Percentiles rank a stretch among this genome's conserved stretches.
These are phyloP conservation scores for Drosophila anomalipes DNA, from an alignment of 2,888 invertebrate species.

Conservation along the genomic window DNA sequence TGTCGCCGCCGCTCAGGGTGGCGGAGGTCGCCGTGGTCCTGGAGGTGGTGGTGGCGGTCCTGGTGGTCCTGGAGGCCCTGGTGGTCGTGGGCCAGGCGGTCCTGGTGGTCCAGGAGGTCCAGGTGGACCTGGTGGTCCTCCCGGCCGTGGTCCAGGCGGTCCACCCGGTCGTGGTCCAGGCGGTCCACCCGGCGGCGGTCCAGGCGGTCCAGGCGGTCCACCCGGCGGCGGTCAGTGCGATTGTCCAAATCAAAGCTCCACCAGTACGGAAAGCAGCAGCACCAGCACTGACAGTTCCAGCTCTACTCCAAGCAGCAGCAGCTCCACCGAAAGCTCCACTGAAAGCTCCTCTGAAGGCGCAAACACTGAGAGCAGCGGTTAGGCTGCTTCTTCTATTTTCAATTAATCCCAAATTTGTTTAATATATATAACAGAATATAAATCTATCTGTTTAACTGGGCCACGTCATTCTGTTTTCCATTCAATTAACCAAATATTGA, in stretches of 20 bases:
- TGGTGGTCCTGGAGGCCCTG: neutral
- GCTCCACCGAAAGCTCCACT: neutral
- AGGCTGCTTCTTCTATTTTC: neutral
- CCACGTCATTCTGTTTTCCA: neutral
- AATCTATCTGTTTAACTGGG: neutral
- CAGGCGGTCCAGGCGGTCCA: neutral
- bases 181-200: neutral
- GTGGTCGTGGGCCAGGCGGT: constrained; percentile 6
- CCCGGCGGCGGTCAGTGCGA: no score
- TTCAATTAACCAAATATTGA: neutral
- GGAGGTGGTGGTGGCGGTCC: neutral
- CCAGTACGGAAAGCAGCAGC: no score
- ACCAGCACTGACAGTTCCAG: neutral
- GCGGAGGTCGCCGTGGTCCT: constrained; percentile 8
- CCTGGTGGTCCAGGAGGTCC: neutral
- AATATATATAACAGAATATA: neutral
- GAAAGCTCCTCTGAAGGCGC: neutral
- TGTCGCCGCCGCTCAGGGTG: constrained; percentile 26
- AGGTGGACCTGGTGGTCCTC: constrained; percentile 3
- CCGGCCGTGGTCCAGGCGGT: neutral
- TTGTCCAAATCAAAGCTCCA: no score
- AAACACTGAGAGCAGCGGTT: neutral
- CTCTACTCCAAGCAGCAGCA: neutral
- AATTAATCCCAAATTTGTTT: neutral
- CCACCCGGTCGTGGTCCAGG: neutral